Evolutionary conservation across 2,113 vertebrate genomes (phyloP), one percentile per base, ranked within the genome.

Genomic region (Acrocephalus arundinaceus): DNA sequence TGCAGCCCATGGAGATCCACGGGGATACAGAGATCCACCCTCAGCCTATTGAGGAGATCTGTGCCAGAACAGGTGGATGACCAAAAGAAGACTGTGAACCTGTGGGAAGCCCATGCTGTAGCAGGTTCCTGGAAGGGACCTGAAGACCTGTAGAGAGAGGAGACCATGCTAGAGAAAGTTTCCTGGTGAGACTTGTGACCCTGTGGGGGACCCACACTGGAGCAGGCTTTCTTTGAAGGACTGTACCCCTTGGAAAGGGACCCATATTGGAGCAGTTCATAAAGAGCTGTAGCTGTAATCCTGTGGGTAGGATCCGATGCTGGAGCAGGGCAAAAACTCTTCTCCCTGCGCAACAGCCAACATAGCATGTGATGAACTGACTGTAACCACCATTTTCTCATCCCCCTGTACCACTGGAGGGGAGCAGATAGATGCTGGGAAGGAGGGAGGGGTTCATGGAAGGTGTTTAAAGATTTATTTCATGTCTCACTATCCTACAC

Each of bases 341-440:
- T 43, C 31, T 51, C 37, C 6, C 22, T 45, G 59, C 33, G 17
- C 10, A 23, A 17, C 27, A 49, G 31, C 22, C 25, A 8, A 49
- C 35, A 57, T 4, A 73, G 19, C 7, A 3, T 17, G 13, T 10
- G 43, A 48, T 72, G 58, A 58, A 23, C 8, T 58, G 25, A 19
- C 11, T 35, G 24, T 22, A 52, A 33, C 27, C 18, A 22, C 27
- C 31, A 33, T 27, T 72, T 41, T 10, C 7, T 12, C 22, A 51
- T 20, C 18, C 31, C 45, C 8, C 10, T 28, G 22, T 51, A 43
- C 58, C 15, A 8, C 43, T 15, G 6, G 0, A 0, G 2, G 2
- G 4, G 4, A 20, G 49, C 31, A 80, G 31, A 41, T 6, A 43
- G 35, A 51, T 18, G 8, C 15, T 13, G 15, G 18, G 15, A 66